Conservation (phyloP, 2,888 invertebrate genomes). For the Carterocephalus palaemon region DNA sequence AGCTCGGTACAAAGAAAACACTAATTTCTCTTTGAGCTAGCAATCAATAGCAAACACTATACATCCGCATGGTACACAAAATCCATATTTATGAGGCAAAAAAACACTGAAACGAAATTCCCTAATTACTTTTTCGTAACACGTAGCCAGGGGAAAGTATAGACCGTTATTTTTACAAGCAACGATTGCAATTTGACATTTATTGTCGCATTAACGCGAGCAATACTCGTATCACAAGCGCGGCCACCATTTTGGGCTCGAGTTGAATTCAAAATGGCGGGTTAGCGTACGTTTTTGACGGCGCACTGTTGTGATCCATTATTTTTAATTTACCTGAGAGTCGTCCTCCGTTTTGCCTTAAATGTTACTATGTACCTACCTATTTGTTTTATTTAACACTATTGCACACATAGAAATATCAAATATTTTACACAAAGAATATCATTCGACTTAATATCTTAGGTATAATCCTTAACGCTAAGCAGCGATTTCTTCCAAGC, state of each 20-base stretch:
- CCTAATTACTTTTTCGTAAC: constrained; percentile 64
- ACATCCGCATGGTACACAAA: constrained; percentile 21
- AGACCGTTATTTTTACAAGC: constrained; percentile 69
- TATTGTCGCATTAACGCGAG: constrained; percentile 65
- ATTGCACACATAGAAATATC: no score
- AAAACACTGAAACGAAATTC: constrained; percentile 34
- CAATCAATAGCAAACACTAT: constrained; percentile 27
- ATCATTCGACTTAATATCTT: no score
- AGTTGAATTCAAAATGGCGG: constrained; percentile 62
- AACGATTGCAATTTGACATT: constrained; percentile 71
- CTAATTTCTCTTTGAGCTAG: constrained; percentile 9
- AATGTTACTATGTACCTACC: no score
- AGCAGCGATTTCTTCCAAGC: no score
- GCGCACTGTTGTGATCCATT: constrained; percentile 27
- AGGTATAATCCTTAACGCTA: no score
- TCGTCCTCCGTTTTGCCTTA: constrained; percentile 27
- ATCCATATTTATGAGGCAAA: constrained; percentile 32
- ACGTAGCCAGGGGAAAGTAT: constrained; percentile 53
- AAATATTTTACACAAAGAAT: no score
- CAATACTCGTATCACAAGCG: constrained; percentile 58
- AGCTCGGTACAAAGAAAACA: not conserved
- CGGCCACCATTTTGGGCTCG: constrained; percentile 59
- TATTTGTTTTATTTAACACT: no score
- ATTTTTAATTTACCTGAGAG: constrained; percentile 34
- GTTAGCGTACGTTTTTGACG: constrained; percentile 39